Evolutionary conservation across 2,797 vertebrate species (phyloP), one percentile per base, ranked within the genome.

Genomic region (Gymnoscopelus braueri): DNA sequence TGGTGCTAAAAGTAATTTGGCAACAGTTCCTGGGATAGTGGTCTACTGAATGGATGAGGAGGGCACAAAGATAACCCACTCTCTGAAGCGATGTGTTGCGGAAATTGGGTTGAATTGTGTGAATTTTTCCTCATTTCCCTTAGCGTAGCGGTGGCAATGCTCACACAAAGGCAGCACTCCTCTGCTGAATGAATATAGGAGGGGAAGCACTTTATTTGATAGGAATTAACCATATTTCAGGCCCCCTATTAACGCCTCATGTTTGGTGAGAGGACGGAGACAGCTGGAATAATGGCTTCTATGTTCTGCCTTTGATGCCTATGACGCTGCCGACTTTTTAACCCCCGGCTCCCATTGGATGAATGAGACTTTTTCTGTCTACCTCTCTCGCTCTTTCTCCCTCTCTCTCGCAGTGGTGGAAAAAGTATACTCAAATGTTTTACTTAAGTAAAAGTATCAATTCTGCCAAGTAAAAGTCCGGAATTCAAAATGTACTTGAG

Each of bases 321-420:
- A 83, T 83, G 86, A 89, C 80, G 86, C 76, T 77, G 78, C 73
- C 75, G 82, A 90, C 91, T 91, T 88, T 89, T 90, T 91, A 85
- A 90, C 88, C 86, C 86, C 82, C 72, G 60, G 56, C 74, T 71
- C 70, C 75, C 65, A 87, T 90, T 91, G 88, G 88, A 78, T 23
- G 61, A 58, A 57, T 35, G 75, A n/a, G 60, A 19, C 65, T 52
- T 74, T 74, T 19, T 64, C 69, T 72, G 52, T 55, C 54, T 74
- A 72, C 13, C 13, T 65, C 68, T 71, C 69, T 52, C 59, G 63
- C 69, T 72, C 54, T 56, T 52, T 75, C 74, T n/a, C 13, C 64
- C 68, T 71, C 3, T 12, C 55, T 19, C 19, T 19, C 19, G 19
- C 19, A 19, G 19, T 19, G 19, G 19, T 19, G 19, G 19, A 19